A percentile compares a stretch with the other conserved stretches of the same genome.
Evolutionary conservation across 2,797 vertebrate species (phyloP).

Genomic region (Sitta carolinensis): DNA sequence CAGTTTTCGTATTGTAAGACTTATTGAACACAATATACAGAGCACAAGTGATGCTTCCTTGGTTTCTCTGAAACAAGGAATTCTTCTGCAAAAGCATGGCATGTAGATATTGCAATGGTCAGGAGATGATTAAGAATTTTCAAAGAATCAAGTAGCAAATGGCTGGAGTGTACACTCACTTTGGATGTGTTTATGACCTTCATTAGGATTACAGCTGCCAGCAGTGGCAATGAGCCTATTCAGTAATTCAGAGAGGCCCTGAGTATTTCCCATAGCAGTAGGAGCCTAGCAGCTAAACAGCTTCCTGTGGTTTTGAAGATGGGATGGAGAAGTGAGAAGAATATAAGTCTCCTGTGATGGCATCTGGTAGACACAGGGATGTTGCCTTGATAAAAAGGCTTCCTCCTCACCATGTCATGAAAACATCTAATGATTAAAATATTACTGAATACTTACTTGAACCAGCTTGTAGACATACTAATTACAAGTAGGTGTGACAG

Average conservation of each 20-base stretch:
- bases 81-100: neutral
- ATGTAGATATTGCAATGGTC: fast-evolving
- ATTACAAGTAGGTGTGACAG: neutral
- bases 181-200: neutral
- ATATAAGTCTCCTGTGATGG: neutral
- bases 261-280: neutral
- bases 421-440: neutral
- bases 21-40: neutral
- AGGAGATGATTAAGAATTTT: neutral
- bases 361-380: neutral
- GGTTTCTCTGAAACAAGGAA: neutral
- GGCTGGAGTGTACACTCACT: neutral
- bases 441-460: neutral
- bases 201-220: neutral
- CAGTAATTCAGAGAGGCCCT: neutral
- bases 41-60: neutral
- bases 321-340: neutral
- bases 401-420: neutral
- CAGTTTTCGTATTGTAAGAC: neutral
- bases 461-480: neutral
- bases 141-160: neutral
- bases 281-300: neutral
- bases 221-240: neutral
- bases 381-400: neutral
- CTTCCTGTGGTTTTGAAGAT: neutral